Evolutionary conservation across 2,888 invertebrate genomes (phyloP).

Genomic region (Apantesis nais): DNA sequence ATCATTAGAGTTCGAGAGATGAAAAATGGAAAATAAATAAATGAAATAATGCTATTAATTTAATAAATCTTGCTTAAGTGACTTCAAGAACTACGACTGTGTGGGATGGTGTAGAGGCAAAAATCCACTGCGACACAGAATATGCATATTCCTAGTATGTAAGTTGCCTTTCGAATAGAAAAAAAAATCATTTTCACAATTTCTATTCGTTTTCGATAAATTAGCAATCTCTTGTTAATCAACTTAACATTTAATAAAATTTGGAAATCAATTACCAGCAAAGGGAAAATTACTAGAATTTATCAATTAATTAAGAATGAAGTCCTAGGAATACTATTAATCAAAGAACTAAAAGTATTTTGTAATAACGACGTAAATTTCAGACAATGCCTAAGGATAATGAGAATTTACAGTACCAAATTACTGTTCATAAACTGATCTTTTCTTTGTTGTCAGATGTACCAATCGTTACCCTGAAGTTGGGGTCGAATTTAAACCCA

Average conservation of each 20-base stretch:
- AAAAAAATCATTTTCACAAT: no score
- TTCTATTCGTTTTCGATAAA: no score
- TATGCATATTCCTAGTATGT: no score
- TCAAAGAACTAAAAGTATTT: neutral
- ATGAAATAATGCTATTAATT: no score
- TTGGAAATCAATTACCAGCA: neutral
- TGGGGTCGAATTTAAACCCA: conserved; percentile 93
- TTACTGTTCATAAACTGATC: neutral
- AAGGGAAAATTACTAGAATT: neutral
- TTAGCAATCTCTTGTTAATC: no score
- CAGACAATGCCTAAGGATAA: neutral
- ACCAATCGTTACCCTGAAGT: conserved; percentile 92
- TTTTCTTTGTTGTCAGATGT: conserved; percentile 86
- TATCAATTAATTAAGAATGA: neutral
- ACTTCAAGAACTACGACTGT: no score
- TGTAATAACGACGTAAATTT: neutral
- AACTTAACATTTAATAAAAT: no score
- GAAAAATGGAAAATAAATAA: conserved; percentile 75
- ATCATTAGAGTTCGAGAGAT: conserved; percentile 77
- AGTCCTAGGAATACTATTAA: neutral
- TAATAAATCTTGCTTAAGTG: no score
- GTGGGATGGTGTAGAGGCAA: no score
- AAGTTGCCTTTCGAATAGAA: no score
- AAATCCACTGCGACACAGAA: no score
- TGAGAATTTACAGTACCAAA: neutral